phyloP scores from a whole-genome alignment of 2,113 vertebrate species.

The Eudyptes chrysolophus region DNA sequence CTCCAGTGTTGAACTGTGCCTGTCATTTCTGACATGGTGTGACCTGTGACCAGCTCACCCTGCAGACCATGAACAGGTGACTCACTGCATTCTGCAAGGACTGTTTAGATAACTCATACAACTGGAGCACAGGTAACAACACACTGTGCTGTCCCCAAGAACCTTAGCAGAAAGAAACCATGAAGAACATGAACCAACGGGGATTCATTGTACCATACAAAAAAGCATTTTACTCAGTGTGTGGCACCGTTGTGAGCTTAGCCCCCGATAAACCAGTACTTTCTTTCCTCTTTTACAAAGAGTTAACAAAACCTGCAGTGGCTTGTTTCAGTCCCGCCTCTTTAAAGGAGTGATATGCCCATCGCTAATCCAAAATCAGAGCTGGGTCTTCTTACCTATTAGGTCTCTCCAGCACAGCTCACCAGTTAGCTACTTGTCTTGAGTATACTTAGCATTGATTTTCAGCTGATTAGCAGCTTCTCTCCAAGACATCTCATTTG shows the following conservation, averaged over 20 bases:
- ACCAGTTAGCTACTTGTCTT: background rate
- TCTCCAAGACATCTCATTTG: background rate
- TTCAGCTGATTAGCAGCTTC: background rate
- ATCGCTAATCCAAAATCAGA: background rate
- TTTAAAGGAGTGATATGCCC: background rate
- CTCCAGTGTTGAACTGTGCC: background rate
- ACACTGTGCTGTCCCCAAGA: background rate
- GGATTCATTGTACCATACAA: background rate
- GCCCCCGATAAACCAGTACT: background rate
- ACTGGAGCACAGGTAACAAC: background rate
- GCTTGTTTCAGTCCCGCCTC: background rate
- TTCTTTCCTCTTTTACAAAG: background rate
- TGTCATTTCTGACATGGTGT: background rate
- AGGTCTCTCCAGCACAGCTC: background rate
- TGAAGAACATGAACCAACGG: background rate
- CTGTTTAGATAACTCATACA: background rate
- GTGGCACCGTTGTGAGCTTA: background rate
- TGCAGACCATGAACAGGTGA: background rate
- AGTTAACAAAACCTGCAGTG: background rate
- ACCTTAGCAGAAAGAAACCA: background rate
- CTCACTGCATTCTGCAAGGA: background rate
- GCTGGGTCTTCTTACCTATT: background rate
- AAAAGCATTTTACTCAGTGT: background rate
- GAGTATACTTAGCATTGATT: background rate
- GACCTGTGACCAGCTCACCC: background rate